phyloP scores from a whole-genome alignment of 2,888 invertebrate genomes.

The Torymus aiolomorphi region DNA sequence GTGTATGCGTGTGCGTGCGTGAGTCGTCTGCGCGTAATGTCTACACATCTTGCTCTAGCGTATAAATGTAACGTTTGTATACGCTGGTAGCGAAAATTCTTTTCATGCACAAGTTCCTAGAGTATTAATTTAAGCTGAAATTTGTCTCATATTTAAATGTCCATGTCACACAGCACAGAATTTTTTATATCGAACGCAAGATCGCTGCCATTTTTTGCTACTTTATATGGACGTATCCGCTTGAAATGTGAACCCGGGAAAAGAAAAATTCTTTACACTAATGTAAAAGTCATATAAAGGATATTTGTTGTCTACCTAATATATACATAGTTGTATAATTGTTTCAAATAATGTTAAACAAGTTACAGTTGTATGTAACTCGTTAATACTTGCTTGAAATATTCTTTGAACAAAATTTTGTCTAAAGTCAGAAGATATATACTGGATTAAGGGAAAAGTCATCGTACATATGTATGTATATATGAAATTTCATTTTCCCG shows the following conservation, averaged over 20 bases:
- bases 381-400: conserved; percentile 3
- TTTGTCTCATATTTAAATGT: conserved; percentile 12
- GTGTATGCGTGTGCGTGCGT: conserved; percentile 37
- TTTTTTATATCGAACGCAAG: neutral
- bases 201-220: conserved; percentile 16
- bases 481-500: conserved; percentile 5
- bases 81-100: conserved; percentile 14
- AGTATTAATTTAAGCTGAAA: conserved; percentile 28
- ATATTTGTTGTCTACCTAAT: neutral
- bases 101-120: conserved; percentile 44
- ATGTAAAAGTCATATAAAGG: neutral
- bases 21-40: conserved; percentile 41
- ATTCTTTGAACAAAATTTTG: too few species aligned
- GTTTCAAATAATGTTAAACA: neutral
- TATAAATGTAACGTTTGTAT: conserved; percentile 21
- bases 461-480: conserved; percentile 9
- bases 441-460: too few species aligned
- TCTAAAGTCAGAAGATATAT: too few species aligned
- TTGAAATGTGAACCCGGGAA: neutral
- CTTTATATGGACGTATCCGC: neutral
- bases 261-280: conserved; percentile 6
- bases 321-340: conserved; percentile 6
- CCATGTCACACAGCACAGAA: conserved; percentile 11
- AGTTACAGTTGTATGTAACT: conserved; percentile 15
- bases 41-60: conserved; percentile 37